Conservation (phyloP, 2,888 invertebrate genomes). For the Biston stratarius region DNA sequence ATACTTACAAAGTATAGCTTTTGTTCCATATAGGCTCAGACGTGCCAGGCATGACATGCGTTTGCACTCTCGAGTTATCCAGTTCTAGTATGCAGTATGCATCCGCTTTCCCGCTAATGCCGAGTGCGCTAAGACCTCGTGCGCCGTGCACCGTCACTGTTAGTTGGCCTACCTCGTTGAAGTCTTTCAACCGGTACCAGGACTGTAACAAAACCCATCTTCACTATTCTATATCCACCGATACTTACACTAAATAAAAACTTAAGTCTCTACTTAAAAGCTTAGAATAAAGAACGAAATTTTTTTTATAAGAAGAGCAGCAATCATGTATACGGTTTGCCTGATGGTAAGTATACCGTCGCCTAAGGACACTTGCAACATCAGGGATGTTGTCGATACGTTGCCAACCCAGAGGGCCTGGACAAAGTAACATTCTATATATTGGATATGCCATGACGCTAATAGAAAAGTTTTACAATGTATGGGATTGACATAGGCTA, state of each 20-base stretch:
- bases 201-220: constrained; percentile 54
- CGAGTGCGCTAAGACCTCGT: constrained; percentile 66
- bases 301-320: no score
- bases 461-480: no score
- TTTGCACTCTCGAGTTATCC: constrained; percentile 79
- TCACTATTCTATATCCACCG: not conserved
- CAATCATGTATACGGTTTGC: no score
- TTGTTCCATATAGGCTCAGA: constrained; percentile 77
- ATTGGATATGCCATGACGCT: no score
- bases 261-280: no score
- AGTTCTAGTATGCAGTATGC: constrained; percentile 78
- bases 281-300: no score
- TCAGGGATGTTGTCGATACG: no score
- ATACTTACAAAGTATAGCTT: constrained; percentile 76
- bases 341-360: no score
- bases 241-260: not conserved
- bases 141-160: constrained; percentile 76
- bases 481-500: no score
- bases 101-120: constrained; percentile 71
- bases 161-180: constrained; percentile 75
- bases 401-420: no score
- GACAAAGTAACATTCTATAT: no score
- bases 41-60: constrained; percentile 69
- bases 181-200: constrained; percentile 73
- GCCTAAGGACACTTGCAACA: no score